phyloP scores from a whole-genome alignment of 2,888 invertebrate species.

The Pseudococcus viburni region DNA sequence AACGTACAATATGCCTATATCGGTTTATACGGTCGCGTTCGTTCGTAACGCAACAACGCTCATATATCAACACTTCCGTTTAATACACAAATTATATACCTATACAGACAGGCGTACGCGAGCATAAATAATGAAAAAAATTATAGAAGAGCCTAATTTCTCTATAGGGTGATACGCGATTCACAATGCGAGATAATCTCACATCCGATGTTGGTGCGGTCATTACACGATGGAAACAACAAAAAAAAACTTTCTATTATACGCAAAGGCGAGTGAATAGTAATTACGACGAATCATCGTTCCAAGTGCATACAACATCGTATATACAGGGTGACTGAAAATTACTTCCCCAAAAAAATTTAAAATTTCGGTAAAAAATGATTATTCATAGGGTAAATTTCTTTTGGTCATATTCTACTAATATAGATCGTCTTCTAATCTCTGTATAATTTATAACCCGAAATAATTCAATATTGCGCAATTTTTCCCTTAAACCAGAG shows the following conservation, averaged over 20 bases:
- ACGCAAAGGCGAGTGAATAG: conserved; percentile 39
- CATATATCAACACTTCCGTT: conserved; percentile 34
- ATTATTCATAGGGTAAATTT: no score
- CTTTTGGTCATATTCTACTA: no score
- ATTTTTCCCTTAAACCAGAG: no score
- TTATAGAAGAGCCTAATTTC: conserved; percentile 47
- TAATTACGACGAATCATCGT: conserved; percentile 37
- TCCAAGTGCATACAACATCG: background rate
- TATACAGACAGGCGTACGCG: conserved; percentile 44
- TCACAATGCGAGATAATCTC: conserved; percentile 48
- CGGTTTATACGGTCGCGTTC: background rate
- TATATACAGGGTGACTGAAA: no score
- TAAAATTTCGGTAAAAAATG: no score
- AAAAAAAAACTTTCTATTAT: conserved; percentile 45
- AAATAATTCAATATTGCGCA: no score
- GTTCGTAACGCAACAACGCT: conserved; percentile 34
- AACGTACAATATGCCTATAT: background rate
- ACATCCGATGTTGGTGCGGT: conserved; percentile 37
- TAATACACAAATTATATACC: conserved; percentile 31
- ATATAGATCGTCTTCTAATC: no score
- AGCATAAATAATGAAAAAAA: conserved; percentile 47
- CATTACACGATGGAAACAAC: conserved; percentile 46
- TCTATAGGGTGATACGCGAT: conserved; percentile 44
- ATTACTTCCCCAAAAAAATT: no score
- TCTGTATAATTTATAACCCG: no score